Evolutionary conservation across 1,140 invertebrate genomes (phyloP).

Genomic region (Drosophila bipectinata): DNA sequence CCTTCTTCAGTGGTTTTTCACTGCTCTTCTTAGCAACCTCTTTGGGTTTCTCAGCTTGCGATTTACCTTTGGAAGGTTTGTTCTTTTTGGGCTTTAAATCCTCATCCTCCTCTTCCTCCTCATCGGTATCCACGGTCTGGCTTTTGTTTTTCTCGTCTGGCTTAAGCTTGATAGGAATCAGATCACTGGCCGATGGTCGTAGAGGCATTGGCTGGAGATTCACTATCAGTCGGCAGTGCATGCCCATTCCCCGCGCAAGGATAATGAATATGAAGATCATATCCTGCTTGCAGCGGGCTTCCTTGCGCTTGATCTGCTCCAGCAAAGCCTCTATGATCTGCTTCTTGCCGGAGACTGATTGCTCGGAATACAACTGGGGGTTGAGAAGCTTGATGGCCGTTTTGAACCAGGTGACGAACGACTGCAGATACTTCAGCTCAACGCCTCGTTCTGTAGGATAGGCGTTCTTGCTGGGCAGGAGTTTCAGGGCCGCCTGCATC

Average conservation of each 20-base stretch:
- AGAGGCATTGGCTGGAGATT: conserved; percentile 87
- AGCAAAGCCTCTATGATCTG: conserved; percentile 85
- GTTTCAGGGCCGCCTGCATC: conserved; percentile 88
- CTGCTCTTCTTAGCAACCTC: conserved; percentile 10
- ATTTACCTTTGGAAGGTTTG: conserved; percentile 7
- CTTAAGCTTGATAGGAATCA: conserved; percentile 86
- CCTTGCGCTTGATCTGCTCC: conserved; percentile 87
- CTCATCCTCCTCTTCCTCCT: conserved; percentile 24
- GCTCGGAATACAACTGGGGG: conserved; percentile 78
- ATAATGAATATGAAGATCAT: conserved; percentile 90
- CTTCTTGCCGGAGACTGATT: conserved; percentile 50
- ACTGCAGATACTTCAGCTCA: conserved; percentile 90
- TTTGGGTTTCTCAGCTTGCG: conserved; percentile 5
- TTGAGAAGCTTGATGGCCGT: conserved; percentile 86
- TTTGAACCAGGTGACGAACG: conserved; percentile 91
- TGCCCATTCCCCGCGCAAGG: conserved; percentile 90
- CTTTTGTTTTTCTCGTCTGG: conserved; percentile 64
- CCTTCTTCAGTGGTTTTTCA: conserved; percentile 11
- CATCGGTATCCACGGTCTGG: conserved; percentile 45
- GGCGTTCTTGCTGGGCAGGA: conserved; percentile 88
- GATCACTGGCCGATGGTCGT: conserved; percentile 86
- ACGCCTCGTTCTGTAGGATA: conserved; percentile 89
- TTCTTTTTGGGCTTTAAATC: conserved; percentile 44
- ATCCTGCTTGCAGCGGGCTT: conserved; percentile 87
- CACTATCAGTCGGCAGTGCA: conserved; percentile 92